Conservation (phyloP, 2,888 invertebrate genomes). For the Metallyticus violacea region DNA sequence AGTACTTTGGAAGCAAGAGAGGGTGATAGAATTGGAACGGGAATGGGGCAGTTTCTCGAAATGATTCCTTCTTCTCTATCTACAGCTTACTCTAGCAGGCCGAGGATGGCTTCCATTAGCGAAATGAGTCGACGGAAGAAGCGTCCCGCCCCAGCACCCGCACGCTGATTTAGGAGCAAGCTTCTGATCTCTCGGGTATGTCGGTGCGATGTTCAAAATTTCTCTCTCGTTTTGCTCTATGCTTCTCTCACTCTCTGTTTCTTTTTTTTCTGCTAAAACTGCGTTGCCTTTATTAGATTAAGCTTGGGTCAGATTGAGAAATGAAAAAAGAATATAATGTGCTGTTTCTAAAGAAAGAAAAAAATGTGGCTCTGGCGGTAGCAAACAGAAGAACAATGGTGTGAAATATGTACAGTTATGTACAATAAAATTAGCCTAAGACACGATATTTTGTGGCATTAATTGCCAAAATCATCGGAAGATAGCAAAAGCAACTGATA, state of each 20-base stretch:
- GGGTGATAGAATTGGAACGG: neutral
- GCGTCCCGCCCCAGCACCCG: neutral
- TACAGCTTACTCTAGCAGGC: neutral
- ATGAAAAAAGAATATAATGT: slow-evolving; percentile 3
- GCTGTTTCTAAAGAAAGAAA: neutral
- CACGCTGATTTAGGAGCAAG: slow-evolving; percentile 30
- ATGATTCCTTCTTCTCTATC: slow-evolving; percentile 10
- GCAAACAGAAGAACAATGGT: neutral
- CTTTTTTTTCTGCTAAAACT: slow-evolving; percentile 14
- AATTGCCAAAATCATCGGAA: too few relatives aligned
- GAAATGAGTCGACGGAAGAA: slow-evolving; percentile 30
- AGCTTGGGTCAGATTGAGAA: slow-evolving; percentile 21
- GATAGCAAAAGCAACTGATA: too few relatives aligned
- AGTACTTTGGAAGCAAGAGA: neutral
- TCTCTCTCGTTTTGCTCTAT: neutral
- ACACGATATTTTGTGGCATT: too few relatives aligned
- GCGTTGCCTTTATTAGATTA: slow-evolving; percentile 31
- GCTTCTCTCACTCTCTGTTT: neutral
- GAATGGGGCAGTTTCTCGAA: neutral
- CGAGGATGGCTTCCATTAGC: slow-evolving; percentile 30
- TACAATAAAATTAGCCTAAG: neutral
- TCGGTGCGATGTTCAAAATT: slow-evolving; percentile 8
- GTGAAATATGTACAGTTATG: neutral
- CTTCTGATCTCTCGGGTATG: slow-evolving; percentile 21
- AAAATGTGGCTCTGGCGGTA: neutral